Evolutionary conservation across 2,797 vertebrate species (phyloP), one percentile per base, ranked within the genome.

Genomic region (Peromyscus nudipes): DNA sequence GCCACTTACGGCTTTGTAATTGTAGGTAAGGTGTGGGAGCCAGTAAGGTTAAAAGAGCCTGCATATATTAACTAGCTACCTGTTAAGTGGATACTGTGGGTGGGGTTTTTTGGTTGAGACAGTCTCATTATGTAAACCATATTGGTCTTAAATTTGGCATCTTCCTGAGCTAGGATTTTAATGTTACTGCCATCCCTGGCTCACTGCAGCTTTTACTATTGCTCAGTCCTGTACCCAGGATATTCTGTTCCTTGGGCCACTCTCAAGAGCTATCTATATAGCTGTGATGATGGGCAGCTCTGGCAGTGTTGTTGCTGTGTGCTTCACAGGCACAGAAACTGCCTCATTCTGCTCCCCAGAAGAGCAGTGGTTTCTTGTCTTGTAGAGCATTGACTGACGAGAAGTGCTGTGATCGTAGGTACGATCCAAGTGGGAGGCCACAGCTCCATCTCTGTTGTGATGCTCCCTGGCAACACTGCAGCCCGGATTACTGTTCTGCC

Each of bases 1-100:
- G 9, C n/a, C 49, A 29, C 6, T 88, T 92, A 80, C 10, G 80
- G 55, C 79, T 93, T 89, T 93, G 65, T 89, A 71, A 86, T 75
- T 69, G 77, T 27, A 23, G 67, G 16, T 71, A 84, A 95, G 80
- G 77, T 92, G 62, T 92, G 52, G 52, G 69, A 89, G 52, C 76
- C 79, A 64, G 37, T 88, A 79, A 89, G n/a, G 34, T 87, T 84
- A 75, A 43, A 87, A 90, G 62, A 67, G 13, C 49, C 43, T 6
- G 55, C 0, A 10, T 62, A 82, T 9, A 37, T 71, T 76, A 60
- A 60, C 11, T 76, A 34, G 71, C 17, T 69, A 9, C 81, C 86
- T 21, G 6, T 60, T 46, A 76, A 69, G 25, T 73, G 71, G 52
- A 93, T 60, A 52, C 34, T 64, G n/a, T 86, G 37, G 46, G 31